Evolutionary conservation across 2,888 invertebrate species (phyloP), one percentile per base, ranked within the genome.

Genomic region (Tetropium fuscum): DNA sequence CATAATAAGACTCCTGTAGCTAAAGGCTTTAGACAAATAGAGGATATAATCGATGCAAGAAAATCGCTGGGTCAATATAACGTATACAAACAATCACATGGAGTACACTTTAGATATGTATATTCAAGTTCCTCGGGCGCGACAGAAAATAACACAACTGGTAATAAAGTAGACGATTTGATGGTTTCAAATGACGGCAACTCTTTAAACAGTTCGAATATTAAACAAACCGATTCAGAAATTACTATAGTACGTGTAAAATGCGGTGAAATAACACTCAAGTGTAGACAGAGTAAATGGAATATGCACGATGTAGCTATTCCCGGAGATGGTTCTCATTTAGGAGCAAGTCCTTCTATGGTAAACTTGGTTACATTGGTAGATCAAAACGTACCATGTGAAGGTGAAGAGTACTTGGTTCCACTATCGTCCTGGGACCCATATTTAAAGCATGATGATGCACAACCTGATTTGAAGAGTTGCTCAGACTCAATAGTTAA

Each of bases 171-270:
- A 30, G 74, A 76, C 20, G 77, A 78, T 51, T 56, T 60, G 3
- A 58, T 70, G 7, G 64, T 70, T 57, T 58, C 69, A 4, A 74
- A 66, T 53, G 77, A 78, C 56, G 74, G 73, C n/a, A 73, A 76
- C 53, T 67, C 64, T 18, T 47, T 62, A 3, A 68, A 64, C 30
- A 61, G 62, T 18, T 59, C 69, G 4, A 72, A 69, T 53, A 60
- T 86, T 8, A 86, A 86, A 82, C 84, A 85, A 1, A 87, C 87
- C 45, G 87, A 87, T 75, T 87, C 87, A 0, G 87, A 87, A 72
- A 83, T 87, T 53, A 87, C 87, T 0, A 84, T 87, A 2, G 80
- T 87, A 5, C 77, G 86, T 69, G 84, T 87, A 77, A 84, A 85
- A 70, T 74, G 78, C 45, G 74, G 76, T 51, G 73, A 75, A 15